phyloP scores from a whole-genome alignment of 2,888 invertebrate species.

The Drosophila hamatofila region DNA sequence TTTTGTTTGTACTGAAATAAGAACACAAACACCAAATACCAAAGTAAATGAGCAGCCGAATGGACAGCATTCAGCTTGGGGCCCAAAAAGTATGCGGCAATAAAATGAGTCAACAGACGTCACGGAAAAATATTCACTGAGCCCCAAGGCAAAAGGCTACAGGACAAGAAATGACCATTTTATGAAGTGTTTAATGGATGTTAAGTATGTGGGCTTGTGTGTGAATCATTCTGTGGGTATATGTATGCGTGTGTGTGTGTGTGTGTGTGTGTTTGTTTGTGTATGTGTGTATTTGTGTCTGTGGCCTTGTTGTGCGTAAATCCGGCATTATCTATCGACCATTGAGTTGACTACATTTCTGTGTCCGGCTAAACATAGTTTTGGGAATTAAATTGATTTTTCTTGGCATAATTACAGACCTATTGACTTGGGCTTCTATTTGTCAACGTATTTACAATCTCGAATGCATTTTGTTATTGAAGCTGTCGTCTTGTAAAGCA shows the following conservation, averaged over 20 bases:
- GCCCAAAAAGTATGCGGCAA: constrained; percentile 57
- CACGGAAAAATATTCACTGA: constrained; percentile 40
- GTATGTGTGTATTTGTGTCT: constrained; percentile 17
- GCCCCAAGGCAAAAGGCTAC: constrained; percentile 8
- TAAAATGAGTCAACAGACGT: constrained; percentile 69
- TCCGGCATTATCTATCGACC: constrained; percentile 64
- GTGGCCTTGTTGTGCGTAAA: constrained; percentile 33
- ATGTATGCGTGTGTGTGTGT: constrained; percentile 13
- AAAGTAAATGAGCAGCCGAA: constrained; percentile 40
- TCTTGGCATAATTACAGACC: constrained; percentile 58
- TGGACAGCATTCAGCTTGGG: constrained; percentile 10
- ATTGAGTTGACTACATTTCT: constrained; percentile 58
- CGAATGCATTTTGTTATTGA: constrained; percentile 20
- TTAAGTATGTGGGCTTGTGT: constrained; percentile 61
- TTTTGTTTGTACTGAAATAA: constrained; percentile 44
- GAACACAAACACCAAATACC: constrained; percentile 49
- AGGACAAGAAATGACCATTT: constrained; percentile 71
- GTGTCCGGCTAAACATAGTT: not conserved
- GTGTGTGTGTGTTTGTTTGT: constrained; percentile 1
- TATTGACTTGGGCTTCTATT: constrained; percentile 26
- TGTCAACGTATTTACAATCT: constrained; percentile 12
- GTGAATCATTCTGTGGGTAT: constrained; percentile 9
- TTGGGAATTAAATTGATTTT: constrained; percentile 53
- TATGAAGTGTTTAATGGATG: constrained; percentile 80
- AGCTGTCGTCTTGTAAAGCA: constrained; percentile 28